phyloP scores from a whole-genome alignment of 2,888 invertebrate genomes.

The Hydroisotoma schaefferi region DNA sequence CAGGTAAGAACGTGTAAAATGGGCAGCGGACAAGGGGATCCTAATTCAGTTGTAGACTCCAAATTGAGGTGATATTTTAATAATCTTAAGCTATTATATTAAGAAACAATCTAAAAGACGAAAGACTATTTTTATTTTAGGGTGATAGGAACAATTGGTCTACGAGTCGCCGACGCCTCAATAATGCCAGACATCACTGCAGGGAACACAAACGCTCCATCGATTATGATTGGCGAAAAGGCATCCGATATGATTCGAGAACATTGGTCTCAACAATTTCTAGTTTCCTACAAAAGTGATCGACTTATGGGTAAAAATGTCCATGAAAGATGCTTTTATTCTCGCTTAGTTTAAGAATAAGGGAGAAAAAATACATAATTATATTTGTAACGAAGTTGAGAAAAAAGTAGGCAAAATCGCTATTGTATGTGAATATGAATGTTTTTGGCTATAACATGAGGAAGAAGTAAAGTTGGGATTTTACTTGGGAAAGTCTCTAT shows the following conservation, averaged over 20 bases:
- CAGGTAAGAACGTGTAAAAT: slow-evolving; percentile 64
- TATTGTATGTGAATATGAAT: too few relatives aligned
- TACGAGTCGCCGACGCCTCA: slow-evolving; percentile 21
- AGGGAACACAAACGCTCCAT: slow-evolving; percentile 23
- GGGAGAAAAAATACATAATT: background rate
- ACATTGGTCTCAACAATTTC: slow-evolving; percentile 37
- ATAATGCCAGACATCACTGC: slow-evolving; percentile 20
- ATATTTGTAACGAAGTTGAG: too few relatives aligned
- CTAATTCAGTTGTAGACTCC: slow-evolving; percentile 44
- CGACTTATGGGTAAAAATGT: slow-evolving; percentile 6
- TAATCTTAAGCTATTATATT: background rate
- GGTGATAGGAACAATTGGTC: slow-evolving; percentile 9
- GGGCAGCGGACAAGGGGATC: slow-evolving; percentile 52
- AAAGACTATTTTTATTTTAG: background rate
- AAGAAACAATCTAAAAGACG: background rate
- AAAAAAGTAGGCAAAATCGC: too few relatives aligned
- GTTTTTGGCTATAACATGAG: too few relatives aligned
- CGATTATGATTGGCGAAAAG: slow-evolving; percentile 33
- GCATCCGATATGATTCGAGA: slow-evolving; percentile 35
- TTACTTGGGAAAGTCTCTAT: too few relatives aligned
- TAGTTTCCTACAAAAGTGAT: slow-evolving; percentile 19
- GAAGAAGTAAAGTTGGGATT: too few relatives aligned
- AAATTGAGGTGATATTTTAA: slow-evolving; percentile 37
- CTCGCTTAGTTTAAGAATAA: slow-evolving; percentile 1
- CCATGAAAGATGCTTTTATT: slow-evolving; percentile 21